A percentile compares a stretch with the other conserved stretches of the same genome.
phyloP scores from a whole-genome alignment of 1,140 invertebrate species.

The Carposina sasakii region DNA sequence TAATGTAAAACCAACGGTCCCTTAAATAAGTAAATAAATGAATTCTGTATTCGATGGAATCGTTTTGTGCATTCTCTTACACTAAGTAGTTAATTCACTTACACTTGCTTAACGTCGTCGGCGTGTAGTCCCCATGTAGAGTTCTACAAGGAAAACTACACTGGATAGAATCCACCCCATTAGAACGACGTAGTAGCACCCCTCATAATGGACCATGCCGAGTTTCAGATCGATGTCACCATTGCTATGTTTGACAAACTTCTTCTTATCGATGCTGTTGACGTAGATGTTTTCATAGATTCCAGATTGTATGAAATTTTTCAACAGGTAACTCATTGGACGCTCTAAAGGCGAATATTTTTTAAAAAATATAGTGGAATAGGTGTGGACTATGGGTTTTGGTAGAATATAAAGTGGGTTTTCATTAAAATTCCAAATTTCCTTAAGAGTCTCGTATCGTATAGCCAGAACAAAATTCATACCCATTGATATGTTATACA shows the following conservation, averaged over 20 bases:
- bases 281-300: conserved; percentile 40
- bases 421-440: neutral
- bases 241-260: conserved; percentile 9
- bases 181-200: conserved; percentile 43
- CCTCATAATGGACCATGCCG: conserved; percentile 40
- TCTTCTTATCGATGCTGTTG: conserved; percentile 26
- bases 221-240: conserved; percentile 22
- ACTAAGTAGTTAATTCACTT: too few relatives aligned
- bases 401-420: conserved; percentile 31
- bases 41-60: too few relatives aligned
- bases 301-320: conserved; percentile 36
- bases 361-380: conserved; percentile 50
- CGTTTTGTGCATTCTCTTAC: too few relatives aligned
- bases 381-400: conserved; percentile 33
- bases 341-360: conserved; percentile 44
- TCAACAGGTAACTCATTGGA: conserved; percentile 36
- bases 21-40: too few relatives aligned
- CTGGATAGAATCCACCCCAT: conserved; percentile 40
- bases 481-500: conserved; percentile 37
- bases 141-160: conserved; percentile 38
- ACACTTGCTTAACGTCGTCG: too few relatives aligned
- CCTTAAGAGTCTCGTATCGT: conserved; percentile 28
- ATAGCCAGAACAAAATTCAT: conserved; percentile 47
- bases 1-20: too few relatives aligned
- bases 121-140: too few relatives aligned